Evolutionary conservation across 2,888 invertebrate species (phyloP).

Genomic region (Sycophila texana): DNA sequence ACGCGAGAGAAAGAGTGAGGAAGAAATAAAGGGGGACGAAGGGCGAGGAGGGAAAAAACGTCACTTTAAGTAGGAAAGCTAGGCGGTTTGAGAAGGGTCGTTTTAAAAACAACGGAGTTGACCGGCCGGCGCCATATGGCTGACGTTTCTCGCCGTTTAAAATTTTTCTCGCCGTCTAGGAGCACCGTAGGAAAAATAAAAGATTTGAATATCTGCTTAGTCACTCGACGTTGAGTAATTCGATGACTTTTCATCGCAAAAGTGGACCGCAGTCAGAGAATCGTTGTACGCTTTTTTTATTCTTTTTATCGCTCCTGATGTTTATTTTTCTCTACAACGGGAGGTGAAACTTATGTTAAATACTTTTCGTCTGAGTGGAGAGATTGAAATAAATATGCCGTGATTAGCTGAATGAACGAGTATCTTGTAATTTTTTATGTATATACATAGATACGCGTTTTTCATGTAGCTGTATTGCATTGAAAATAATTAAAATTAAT

Average conservation of each 20-base stretch:
- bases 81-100: slow-evolving; percentile 51
- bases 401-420: too few species aligned
- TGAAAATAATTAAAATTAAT: too few species aligned
- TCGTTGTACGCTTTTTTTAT: too few species aligned
- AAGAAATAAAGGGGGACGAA: slow-evolving; percentile 30
- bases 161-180: slow-evolving; percentile 24
- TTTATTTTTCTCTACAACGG: too few species aligned
- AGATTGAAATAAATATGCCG: too few species aligned
- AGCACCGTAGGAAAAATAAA: slow-evolving; percentile 8
- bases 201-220: slow-evolving; percentile 14
- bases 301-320: too few species aligned
- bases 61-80: slow-evolving; percentile 43
- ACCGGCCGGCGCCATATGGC: slow-evolving; percentile 60
- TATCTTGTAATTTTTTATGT: too few species aligned
- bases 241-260: slow-evolving; percentile 24
- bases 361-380: too few species aligned
- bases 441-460: too few species aligned
- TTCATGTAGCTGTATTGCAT: too few species aligned
- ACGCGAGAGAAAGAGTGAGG: not conserved
- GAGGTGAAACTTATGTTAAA: not conserved
- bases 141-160: slow-evolving; percentile 42
- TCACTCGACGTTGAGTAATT: slow-evolving; percentile 6
- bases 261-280: too few species aligned
- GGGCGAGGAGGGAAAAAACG: slow-evolving; percentile 43
- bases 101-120: slow-evolving; percentile 56